Evolutionary conservation across 2,797 vertebrate species (phyloP).

Genomic region (Neopelma chrysocephalum): DNA sequence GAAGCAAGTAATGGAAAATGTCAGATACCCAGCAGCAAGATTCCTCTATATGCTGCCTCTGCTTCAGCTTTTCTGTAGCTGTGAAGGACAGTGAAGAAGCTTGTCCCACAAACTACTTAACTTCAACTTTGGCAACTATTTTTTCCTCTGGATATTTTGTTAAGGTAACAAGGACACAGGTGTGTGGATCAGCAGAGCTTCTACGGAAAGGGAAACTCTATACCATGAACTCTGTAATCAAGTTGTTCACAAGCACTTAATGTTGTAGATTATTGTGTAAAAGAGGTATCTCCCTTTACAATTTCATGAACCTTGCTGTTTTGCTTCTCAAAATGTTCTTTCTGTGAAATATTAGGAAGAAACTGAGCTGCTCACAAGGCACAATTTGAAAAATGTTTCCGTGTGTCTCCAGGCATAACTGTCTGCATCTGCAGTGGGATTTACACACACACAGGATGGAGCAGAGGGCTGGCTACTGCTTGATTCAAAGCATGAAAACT

Average conservation of each 20-base stretch:
- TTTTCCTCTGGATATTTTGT: background rate
- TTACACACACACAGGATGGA: background rate
- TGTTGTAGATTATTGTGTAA: background rate
- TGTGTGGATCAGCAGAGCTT: background rate
- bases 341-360: background rate
- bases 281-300: background rate
- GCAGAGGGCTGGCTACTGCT: background rate
- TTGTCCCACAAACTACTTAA: background rate
- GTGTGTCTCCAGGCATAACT: background rate
- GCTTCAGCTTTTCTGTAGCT: background rate
- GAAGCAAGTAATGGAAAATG: slow-evolving; percentile 15
- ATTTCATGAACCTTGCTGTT: background rate
- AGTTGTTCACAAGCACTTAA: background rate
- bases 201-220: background rate
- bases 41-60: background rate
- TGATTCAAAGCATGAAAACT: background rate
- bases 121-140: background rate
- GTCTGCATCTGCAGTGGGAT: background rate
- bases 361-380: background rate
- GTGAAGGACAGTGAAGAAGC: background rate
- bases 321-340: background rate
- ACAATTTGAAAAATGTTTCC: background rate
- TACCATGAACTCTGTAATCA: background rate
- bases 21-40: background rate
- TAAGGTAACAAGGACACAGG: background rate